Evolutionary conservation across 1,140 invertebrate species (phyloP).

Genomic region (Rhagoletis zephyria): DNA sequence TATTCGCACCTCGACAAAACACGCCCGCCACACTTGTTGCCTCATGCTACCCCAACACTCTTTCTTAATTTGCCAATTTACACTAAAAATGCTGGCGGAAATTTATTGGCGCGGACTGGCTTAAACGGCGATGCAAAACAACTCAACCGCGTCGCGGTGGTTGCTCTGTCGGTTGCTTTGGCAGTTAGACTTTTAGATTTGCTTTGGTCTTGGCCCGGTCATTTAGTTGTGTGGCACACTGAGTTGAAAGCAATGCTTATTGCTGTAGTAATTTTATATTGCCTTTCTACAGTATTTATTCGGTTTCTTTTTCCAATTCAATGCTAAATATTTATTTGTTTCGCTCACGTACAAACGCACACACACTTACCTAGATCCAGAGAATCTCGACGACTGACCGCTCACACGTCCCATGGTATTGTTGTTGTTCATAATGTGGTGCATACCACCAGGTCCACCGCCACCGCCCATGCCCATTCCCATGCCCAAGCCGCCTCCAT

Average conservation of each 20-base stretch:
- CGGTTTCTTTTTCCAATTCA: background rate
- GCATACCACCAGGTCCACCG: slow-evolving; percentile 66
- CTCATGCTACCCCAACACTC: background rate
- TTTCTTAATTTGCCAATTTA: slow-evolving; percentile 22
- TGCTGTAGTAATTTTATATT: background rate
- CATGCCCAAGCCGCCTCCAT: slow-evolving; percentile 63
- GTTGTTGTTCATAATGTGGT: slow-evolving; percentile 73
- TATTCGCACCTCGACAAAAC: background rate
- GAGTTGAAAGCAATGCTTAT: slow-evolving; percentile 7
- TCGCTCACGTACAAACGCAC: background rate
- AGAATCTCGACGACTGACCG: slow-evolving; percentile 73
- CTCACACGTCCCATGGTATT: slow-evolving; percentile 68
- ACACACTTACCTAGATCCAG: slow-evolving; percentile 73
- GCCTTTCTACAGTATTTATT: background rate
- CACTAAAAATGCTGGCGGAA: slow-evolving; percentile 8
- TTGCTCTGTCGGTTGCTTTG: background rate
- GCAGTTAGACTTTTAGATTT: background rate
- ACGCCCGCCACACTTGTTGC: background rate
- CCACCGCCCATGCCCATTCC: slow-evolving; percentile 59
- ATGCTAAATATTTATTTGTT: background rate
- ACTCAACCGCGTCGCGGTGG: background rate
- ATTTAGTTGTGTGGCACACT: slow-evolving; percentile 9
- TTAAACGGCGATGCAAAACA: background rate
- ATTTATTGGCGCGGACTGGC: background rate
- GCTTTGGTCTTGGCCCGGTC: slow-evolving; percentile 37